Conservation (phyloP, 2,113 vertebrate genomes). For the Trematocara stigmaticum region DNA sequence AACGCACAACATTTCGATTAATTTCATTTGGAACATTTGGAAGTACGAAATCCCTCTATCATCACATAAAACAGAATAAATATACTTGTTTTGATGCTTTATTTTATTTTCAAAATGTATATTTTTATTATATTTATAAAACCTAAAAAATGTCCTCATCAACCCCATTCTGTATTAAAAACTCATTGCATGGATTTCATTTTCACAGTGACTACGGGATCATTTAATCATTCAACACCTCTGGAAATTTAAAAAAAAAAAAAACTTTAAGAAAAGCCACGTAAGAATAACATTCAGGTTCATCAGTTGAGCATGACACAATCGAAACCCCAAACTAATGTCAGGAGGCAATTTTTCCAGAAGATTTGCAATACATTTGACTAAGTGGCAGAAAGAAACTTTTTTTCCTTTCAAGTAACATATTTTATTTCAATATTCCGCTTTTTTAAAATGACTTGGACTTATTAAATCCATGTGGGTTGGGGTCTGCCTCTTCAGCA, state of each 20-base stretch:
- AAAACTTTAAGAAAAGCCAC: fast-evolving
- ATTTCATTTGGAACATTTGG: neutral
- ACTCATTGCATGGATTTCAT: neutral
- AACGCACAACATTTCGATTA: neutral
- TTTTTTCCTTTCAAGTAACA: neutral
- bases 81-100: neutral
- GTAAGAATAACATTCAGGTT: neutral
- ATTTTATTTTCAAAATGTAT: neutral
- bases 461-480: neutral
- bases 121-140: neutral
- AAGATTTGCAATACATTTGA: neutral
- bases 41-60: neutral
- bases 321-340: neutral
- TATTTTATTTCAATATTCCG: neutral
- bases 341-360: neutral
- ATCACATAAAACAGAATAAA: neutral
- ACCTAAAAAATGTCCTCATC: neutral
- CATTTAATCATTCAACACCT: neutral
- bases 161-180: neutral
- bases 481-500: neutral
- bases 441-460: neutral
- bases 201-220: neutral
- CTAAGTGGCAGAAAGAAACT: neutral
- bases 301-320: fast-evolving
- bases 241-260: neutral